Conservation (phyloP, 2,113 vertebrate species). For the Ictalurus furcatus region DNA sequence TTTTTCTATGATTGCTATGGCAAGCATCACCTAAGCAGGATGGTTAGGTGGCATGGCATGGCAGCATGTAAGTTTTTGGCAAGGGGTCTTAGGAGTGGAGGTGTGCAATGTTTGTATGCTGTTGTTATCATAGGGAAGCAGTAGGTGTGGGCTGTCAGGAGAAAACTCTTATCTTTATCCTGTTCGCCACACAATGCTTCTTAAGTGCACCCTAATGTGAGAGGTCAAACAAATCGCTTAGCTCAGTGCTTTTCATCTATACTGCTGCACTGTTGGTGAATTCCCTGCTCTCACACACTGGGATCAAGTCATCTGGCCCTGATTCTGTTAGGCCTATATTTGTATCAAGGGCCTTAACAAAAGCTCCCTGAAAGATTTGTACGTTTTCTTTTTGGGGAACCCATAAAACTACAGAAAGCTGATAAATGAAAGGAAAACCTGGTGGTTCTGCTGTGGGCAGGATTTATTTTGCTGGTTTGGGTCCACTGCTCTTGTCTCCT, state of each 20-base stretch:
- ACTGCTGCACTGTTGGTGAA: background rate
- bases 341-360: background rate
- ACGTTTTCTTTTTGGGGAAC: background rate
- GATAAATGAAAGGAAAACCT: background rate
- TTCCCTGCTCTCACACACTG: background rate
- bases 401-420: background rate
- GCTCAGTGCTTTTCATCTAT: background rate
- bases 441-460: background rate
- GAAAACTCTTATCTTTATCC: constrained; percentile 36
- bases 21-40: background rate
- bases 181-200: constrained; percentile 31
- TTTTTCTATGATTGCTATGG: background rate
- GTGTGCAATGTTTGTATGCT: constrained; percentile 2
- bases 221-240: constrained; percentile 31
- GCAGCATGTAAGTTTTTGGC: background rate
- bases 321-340: background rate
- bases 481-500: background rate
- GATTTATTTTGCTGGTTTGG: background rate
- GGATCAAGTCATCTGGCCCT: constrained; percentile 13
- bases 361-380: background rate
- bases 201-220: constrained; percentile 36
- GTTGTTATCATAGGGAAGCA: constrained; percentile 32
- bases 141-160: constrained; percentile 24
- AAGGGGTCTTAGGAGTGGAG: background rate
- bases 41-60: background rate